Evolutionary conservation across 2,888 invertebrate genomes (phyloP).

Genomic region (Notodromas monacha): DNA sequence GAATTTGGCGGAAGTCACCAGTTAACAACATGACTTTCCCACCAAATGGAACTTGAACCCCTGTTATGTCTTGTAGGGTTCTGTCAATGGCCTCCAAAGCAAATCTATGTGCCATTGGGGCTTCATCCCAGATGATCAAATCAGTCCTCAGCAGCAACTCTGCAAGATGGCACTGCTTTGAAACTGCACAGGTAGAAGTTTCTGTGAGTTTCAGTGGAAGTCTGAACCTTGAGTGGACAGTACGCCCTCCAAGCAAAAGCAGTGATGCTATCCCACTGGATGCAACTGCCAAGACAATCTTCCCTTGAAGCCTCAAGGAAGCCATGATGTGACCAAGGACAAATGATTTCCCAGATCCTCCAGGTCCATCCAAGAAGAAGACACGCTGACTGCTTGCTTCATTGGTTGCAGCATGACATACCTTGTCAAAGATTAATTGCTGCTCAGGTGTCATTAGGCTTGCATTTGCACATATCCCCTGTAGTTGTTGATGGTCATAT

Average conservation of each 20-base stretch:
- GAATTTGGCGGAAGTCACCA: slow-evolving; percentile 11
- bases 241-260: slow-evolving; percentile 9
- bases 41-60: slow-evolving; percentile 9
- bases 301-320: neutral
- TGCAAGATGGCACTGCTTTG: no score
- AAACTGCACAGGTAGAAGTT: no score
- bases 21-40: slow-evolving; percentile 10
- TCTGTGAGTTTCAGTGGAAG: slow-evolving; percentile 8
- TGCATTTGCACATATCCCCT: no score
- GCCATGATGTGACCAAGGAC: no score
- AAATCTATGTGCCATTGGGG: slow-evolving; percentile 8
- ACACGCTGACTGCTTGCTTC: no score
- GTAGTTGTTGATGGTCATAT: no score
- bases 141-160: slow-evolving; percentile 1
- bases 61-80: slow-evolving; percentile 8
- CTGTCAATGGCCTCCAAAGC: slow-evolving; percentile 9
- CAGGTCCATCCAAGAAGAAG: neutral
- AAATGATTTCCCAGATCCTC: neutral
- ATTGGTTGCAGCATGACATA: no score
- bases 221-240: slow-evolving; percentile 9
- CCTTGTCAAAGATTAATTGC: no score
- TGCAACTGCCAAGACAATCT: neutral
- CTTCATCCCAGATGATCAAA: slow-evolving; percentile 9
- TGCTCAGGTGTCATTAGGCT: no score
- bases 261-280: slow-evolving; percentile 6